Evolutionary conservation across 2,113 vertebrate genomes (phyloP).

Genomic region (Pica pica): DNA sequence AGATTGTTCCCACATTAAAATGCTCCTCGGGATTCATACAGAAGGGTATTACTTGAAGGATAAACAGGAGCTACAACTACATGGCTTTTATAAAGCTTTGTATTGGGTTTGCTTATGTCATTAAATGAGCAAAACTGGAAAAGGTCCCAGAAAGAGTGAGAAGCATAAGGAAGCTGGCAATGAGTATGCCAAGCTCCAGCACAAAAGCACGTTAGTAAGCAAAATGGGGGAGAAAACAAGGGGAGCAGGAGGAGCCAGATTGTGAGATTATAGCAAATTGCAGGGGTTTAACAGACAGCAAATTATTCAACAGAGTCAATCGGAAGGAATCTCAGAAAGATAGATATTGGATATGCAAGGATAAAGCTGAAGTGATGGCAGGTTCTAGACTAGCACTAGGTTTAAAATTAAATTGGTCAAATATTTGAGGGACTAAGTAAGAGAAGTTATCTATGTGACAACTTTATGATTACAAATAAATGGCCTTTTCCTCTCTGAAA

Average conservation of each 20-base stretch:
- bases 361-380: background rate
- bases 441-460: background rate
- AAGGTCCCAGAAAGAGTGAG: slow-evolving; percentile 26
- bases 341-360: background rate
- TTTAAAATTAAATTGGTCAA: background rate
- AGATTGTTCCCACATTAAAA: background rate
- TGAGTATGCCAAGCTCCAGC: background rate
- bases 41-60: background rate
- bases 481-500: background rate
- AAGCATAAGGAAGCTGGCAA: slow-evolving; percentile 36
- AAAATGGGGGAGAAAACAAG: background rate
- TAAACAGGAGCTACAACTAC: background rate
- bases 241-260: fast-evolving
- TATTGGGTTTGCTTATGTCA: slow-evolving; percentile 24
- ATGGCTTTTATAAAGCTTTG: background rate
- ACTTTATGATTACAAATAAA: background rate
- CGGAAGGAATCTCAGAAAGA: fast-evolving
- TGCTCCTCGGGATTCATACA: background rate
- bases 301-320: background rate
- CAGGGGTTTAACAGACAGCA: background rate
- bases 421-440: background rate
- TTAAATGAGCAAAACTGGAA: slow-evolving; percentile 53
- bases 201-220: background rate
- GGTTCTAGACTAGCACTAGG: background rate
- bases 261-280: background rate